Conservation (phyloP, 1,140 invertebrate species). For the Rhagoletis pomonella region DNA sequence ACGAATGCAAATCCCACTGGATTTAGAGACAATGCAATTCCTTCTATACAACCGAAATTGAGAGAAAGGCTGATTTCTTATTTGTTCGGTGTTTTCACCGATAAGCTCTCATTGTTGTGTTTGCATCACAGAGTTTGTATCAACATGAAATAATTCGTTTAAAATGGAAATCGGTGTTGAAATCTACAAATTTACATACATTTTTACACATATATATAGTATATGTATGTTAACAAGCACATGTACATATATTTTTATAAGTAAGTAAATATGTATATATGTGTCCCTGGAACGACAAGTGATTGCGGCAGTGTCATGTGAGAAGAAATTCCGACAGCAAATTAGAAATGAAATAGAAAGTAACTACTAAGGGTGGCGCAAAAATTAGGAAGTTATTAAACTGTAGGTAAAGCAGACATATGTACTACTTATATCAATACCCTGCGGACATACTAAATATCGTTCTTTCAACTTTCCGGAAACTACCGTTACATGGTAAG, state of each 20-base stretch:
- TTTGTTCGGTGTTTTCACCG: neutral
- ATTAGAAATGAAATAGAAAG: neutral
- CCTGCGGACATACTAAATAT: too few species aligned
- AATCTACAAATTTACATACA: neutral
- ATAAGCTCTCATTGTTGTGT: neutral
- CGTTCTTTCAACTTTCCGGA: too few species aligned
- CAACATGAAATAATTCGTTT: neutral
- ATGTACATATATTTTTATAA: too few species aligned
- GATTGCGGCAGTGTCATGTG: neutral
- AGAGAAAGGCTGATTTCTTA: slow-evolving; percentile 8
- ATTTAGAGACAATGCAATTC: slow-evolving; percentile 3
- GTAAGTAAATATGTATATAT: too few species aligned
- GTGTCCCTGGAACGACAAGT: too few species aligned
- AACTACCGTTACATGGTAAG: too few species aligned
- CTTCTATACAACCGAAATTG: neutral
- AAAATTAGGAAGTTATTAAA: too few species aligned
- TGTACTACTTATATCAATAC: too few species aligned
- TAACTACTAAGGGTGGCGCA: too few species aligned
- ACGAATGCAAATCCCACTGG: neutral
- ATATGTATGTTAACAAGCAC: neutral
- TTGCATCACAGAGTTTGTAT: slow-evolving; percentile 15
- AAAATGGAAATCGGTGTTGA: slow-evolving; percentile 28
- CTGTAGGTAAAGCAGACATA: too few species aligned
- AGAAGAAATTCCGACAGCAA: neutral
- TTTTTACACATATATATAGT: neutral